Evolutionary conservation across 2,797 vertebrate genomes (phyloP).

Genomic region (Pseudomugil gertrudae): DNA sequence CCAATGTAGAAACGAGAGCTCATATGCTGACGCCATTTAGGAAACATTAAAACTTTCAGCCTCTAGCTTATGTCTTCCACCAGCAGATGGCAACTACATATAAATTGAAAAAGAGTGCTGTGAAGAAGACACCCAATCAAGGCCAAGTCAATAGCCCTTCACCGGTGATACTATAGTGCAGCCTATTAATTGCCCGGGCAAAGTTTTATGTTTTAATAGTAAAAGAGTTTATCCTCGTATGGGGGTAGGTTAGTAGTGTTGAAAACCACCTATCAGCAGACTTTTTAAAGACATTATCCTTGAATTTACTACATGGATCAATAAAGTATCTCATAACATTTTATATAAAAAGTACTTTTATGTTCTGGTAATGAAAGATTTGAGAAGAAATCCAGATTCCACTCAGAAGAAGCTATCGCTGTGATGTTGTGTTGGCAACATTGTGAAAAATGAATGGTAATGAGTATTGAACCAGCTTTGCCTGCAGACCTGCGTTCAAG

Average conservation of each 20-base stretch:
- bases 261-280: constrained; percentile 17
- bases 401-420: constrained; percentile 17
- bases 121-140: constrained; percentile 42
- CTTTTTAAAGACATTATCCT: constrained; percentile 32
- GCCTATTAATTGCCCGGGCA: constrained; percentile 52
- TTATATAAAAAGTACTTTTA: constrained; percentile 31
- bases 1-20: constrained; percentile 46
- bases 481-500: constrained; percentile 40
- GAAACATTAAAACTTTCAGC: constrained; percentile 47
- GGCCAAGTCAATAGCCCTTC: constrained; percentile 38
- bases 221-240: constrained; percentile 38
- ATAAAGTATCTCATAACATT: constrained; percentile 39
- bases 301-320: constrained; percentile 37
- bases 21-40: constrained; percentile 38
- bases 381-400: constrained; percentile 23
- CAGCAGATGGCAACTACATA: constrained; percentile 59
- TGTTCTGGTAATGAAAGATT: constrained; percentile 32
- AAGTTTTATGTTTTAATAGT: constrained; percentile 55
- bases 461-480: constrained; percentile 49
- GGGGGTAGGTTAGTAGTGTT: constrained; percentile 12
- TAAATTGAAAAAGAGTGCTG: constrained; percentile 44
- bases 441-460: constrained; percentile 39
- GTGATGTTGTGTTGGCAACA: constrained; percentile 41
- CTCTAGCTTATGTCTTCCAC: constrained; percentile 39
- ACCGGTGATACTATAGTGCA: constrained; percentile 19